These are phyloP conservation scores for Leptogaster cylindrica DNA, from an alignment of 2,888 invertebrate species.

Conservation along the genomic window DNA sequence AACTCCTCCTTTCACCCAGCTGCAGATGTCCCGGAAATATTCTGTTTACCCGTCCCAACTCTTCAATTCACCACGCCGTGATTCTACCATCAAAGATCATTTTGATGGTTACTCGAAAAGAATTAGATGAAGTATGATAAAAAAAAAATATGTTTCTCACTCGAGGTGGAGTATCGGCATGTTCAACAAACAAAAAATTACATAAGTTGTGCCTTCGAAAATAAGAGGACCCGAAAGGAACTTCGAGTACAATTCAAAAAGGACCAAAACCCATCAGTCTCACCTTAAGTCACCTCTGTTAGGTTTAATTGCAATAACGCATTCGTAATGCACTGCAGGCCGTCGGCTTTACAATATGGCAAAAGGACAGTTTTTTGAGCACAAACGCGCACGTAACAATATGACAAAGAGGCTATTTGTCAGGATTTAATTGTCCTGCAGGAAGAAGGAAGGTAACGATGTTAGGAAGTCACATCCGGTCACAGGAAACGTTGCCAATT, in stretches of 20 bases:
- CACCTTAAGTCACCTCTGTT: constrained; percentile 1
- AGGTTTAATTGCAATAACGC: constrained; percentile 23
- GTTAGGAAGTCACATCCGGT: constrained; percentile 43
- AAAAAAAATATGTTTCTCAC: constrained; percentile 16
- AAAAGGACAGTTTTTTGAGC: constrained; percentile 22
- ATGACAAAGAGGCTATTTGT: constrained; percentile 34
- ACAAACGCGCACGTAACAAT: constrained; percentile 32
- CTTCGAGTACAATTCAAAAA: background rate
- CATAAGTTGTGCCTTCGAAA: constrained; percentile 35
- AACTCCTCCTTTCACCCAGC: no score
- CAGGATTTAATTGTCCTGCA: constrained; percentile 36
- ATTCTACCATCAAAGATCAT: constrained; percentile 11
- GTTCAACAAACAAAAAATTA: constrained; percentile 36
- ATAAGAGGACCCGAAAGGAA: constrained; percentile 8
- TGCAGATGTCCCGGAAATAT: constrained; percentile 20
- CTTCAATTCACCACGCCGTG: constrained; percentile 25
- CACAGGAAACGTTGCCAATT: constrained; percentile 24
- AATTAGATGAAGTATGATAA: background rate
- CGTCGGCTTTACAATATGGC: background rate
- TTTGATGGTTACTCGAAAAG: constrained; percentile 23
- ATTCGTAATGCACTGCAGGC: constrained; percentile 34
- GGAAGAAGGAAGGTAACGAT: constrained; percentile 39
- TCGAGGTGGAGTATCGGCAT: constrained; percentile 32
- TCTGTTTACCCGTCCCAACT: constrained; percentile 19
- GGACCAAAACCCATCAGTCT: background rate